These are phyloP conservation scores for Phenganax marumi DNA, from an alignment of 92 coral and sea anemone genomes.

Conservation along the genomic window DNA sequence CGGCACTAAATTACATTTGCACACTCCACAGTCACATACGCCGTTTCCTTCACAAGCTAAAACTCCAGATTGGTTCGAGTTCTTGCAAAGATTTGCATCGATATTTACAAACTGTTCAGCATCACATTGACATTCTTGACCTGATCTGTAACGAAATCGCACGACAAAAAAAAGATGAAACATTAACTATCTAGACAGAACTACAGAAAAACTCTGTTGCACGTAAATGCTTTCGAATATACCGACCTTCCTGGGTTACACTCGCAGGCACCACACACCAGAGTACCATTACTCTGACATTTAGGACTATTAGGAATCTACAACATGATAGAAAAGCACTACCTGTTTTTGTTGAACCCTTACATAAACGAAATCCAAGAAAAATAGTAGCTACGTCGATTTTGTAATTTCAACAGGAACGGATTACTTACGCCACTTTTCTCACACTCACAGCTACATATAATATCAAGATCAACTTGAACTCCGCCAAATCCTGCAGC, in stretches of 20 bases:
- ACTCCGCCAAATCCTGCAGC: neutral
- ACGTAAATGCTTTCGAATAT: neutral
- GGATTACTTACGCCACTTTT: neutral
- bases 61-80: neutral
- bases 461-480: neutral
- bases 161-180: neutral
- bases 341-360: too few relatives aligned
- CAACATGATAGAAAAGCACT: neutral
- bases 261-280: slow-evolving; percentile 15
- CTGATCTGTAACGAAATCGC: neutral
- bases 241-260: slow-evolving; percentile 17
- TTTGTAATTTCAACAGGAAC: neutral
- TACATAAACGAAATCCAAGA: too few relatives aligned
- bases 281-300: slow-evolving; percentile 14
- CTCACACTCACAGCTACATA: slow-evolving; percentile 23
- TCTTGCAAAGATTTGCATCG: neutral
- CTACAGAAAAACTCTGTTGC: neutral
- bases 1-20: slow-evolving; percentile 7
- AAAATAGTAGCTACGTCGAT: neutral
- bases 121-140: slow-evolving; percentile 21
- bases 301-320: neutral
- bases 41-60: slow-evolving; percentile 11
- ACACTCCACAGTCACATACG: slow-evolving; percentile 23
- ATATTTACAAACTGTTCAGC: neutral
- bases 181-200: neutral